Conservation (phyloP, 2,797 vertebrate species). For the Chelon auratus region DNA sequence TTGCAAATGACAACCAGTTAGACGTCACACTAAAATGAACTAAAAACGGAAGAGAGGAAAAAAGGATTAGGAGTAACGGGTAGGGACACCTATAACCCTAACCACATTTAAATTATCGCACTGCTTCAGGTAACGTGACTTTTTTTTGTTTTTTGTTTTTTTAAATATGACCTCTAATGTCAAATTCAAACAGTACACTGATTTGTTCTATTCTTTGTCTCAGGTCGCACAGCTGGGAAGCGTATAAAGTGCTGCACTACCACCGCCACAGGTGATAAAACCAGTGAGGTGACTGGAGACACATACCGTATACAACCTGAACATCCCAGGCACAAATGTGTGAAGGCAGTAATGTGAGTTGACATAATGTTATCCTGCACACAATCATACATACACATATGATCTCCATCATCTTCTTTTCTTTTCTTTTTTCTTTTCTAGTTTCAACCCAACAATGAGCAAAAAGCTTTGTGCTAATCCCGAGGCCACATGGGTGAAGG, state of each 20-base stretch:
- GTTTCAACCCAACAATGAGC: background rate
- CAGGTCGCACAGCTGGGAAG: background rate
- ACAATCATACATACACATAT: background rate
- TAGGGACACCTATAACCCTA: too few species aligned
- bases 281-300: background rate
- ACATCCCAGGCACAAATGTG: conserved; percentile 22
- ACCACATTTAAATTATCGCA: too few species aligned
- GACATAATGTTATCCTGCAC: background rate
- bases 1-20: too few species aligned
- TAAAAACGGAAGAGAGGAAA: too few species aligned
- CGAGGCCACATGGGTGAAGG: conserved; percentile 35
- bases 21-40: too few species aligned
- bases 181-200: background rate
- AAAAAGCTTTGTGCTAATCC: conserved; percentile 56
- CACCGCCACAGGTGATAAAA: background rate
- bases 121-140: too few species aligned
- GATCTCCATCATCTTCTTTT: background rate
- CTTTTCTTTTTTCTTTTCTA: background rate
- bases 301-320: background rate
- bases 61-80: too few species aligned
- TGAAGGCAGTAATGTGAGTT: conserved; percentile 69
- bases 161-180: too few species aligned
- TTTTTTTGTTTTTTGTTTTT: too few species aligned
- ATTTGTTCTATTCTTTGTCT: background rate
- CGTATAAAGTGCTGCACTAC: conserved; percentile 32